Conservation (phyloP, 2,797 vertebrate genomes). For the Antennarius maculatus region DNA sequence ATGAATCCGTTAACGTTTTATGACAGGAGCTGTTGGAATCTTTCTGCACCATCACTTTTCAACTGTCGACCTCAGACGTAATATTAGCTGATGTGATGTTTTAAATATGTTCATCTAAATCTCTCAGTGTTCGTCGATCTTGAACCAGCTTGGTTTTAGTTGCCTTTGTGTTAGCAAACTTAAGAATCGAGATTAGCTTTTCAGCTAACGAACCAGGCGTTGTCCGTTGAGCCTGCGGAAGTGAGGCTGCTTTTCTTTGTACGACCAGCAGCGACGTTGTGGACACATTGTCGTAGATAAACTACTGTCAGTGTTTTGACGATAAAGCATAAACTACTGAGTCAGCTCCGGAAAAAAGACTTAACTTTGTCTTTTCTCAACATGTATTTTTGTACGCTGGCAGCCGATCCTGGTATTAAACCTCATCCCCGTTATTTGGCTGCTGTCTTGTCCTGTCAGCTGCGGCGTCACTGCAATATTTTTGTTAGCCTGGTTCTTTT, state of each 20-base stretch:
- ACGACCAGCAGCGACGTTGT: slow-evolving; percentile 26
- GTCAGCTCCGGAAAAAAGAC: background rate
- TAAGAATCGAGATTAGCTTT: slow-evolving; percentile 50
- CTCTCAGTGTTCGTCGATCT: rapidly evolving
- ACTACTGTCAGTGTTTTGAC: background rate
- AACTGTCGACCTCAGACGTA: background rate
- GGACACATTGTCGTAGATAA: slow-evolving; percentile 24
- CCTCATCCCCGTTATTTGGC: slow-evolving; percentile 42
- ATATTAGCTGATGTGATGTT: rapidly evolving
- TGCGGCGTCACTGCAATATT: background rate
- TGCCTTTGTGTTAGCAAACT: slow-evolving; percentile 25
- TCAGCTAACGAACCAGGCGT: slow-evolving; percentile 72
- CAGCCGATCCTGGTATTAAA: slow-evolving; percentile 23
- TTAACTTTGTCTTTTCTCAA: background rate
- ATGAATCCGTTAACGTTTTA: slow-evolving; percentile 22
- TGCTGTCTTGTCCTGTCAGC: background rate
- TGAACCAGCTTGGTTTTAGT: background rate
- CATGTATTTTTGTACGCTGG: slow-evolving; percentile 2
- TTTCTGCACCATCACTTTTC: background rate
- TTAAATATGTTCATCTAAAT: rapidly evolving
- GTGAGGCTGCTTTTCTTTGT: slow-evolving; percentile 60
- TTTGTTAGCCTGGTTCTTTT: slow-evolving; percentile 12
- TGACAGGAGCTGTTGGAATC: slow-evolving; percentile 11
- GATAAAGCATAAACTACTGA: background rate
- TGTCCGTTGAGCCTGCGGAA: slow-evolving; percentile 75